Evolutionary conservation across 2,797 vertebrate genomes (phyloP).

Genomic region (Avahi laniger): DNA sequence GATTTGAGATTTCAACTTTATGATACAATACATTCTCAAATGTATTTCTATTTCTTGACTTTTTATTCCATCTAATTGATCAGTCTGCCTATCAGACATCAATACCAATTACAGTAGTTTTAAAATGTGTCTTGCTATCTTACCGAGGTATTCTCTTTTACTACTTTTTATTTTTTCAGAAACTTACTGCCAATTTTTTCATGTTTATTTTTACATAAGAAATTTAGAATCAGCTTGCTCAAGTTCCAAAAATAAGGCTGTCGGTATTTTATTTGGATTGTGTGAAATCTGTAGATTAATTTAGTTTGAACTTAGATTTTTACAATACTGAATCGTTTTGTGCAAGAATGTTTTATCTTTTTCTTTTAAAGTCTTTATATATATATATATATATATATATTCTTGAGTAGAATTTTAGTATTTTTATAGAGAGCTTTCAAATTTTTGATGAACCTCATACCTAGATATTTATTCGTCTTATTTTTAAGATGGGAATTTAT

Average conservation of each 20-base stretch:
- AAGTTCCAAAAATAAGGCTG: conserved; percentile 75
- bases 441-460: background rate
- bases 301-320: conserved; percentile 68
- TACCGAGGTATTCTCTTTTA: conserved; percentile 39
- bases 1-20: background rate
- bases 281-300: conserved; percentile 76
- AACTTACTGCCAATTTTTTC: conserved; percentile 68
- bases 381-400: background rate
- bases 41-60: background rate
- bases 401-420: background rate
- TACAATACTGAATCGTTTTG: conserved; percentile 52
- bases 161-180: conserved; percentile 66
- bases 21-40: background rate
- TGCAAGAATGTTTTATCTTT: conserved; percentile 21
- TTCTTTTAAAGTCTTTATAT: background rate
- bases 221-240: conserved; percentile 75
- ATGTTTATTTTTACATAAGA: conserved; percentile 77
- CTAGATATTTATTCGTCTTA: background rate
- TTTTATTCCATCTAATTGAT: background rate
- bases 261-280: conserved; percentile 75
- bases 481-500: conserved; percentile 1
- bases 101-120: background rate
- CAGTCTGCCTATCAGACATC: background rate
- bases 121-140: conserved; percentile 54
- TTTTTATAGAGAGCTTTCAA: background rate